Conservation (phyloP, 2,888 invertebrate genomes). For the Orthosia gracilis region DNA sequence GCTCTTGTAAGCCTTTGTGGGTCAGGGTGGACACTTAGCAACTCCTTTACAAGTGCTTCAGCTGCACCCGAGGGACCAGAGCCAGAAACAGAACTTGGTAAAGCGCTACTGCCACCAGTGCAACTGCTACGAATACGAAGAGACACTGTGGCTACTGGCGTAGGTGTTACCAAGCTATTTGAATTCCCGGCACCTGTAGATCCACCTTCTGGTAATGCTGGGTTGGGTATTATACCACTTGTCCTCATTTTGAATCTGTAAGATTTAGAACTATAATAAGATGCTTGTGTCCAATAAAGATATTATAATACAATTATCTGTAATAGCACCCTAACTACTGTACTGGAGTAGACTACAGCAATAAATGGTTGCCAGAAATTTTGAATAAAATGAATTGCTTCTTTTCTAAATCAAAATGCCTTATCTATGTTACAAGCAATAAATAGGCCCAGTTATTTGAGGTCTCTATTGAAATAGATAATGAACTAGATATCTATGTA, state of each 20-base stretch:
- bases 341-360: background rate
- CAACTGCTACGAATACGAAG: conserved; percentile 83
- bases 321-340: background rate
- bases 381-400: background rate
- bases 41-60: conserved; percentile 84
- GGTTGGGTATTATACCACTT: conserved; percentile 86
- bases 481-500: background rate
- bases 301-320: background rate
- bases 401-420: background rate
- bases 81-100: conserved; percentile 81
- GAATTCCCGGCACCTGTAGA: conserved; percentile 84
- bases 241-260: conserved; percentile 90
- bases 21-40: conserved; percentile 87
- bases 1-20: conserved; percentile 90
- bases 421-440: background rate
- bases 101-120: conserved; percentile 81
- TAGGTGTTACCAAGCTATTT: conserved; percentile 73
- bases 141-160: conserved; percentile 78
- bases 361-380: conserved; percentile 4
- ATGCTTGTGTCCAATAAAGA: background rate
- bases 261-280: conserved; percentile 27
- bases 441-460: background rate
- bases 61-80: conserved; percentile 83
- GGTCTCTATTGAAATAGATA: background rate
- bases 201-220: conserved; percentile 87